Conservation (phyloP, 2,797 vertebrate species). For the Neosilurus mollespiculum region DNA sequence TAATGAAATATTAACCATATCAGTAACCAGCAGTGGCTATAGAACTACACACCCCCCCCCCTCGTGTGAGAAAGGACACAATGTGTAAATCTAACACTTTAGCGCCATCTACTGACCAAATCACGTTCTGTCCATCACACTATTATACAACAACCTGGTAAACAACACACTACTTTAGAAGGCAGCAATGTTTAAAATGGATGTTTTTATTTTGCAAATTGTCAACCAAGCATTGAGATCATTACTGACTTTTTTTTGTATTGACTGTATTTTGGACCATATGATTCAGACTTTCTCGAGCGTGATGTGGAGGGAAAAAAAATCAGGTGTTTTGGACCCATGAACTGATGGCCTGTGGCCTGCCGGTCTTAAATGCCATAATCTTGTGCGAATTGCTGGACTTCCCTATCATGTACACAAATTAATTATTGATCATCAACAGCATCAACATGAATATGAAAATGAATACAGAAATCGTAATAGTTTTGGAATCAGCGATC, state of each 20-base stretch:
- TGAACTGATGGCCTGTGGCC: too few relatives aligned
- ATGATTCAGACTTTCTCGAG: too few relatives aligned
- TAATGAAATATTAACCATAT: not conserved
- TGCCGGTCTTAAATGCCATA: too few relatives aligned
- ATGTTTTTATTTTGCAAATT: not conserved
- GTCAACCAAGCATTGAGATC: not conserved
- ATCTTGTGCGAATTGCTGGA: too few relatives aligned
- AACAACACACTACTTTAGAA: not conserved
- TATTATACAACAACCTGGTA: not conserved
- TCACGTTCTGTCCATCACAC: not conserved
- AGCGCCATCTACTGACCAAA: constrained; percentile 13
- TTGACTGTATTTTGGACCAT: not conserved
- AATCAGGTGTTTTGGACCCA: too few relatives aligned
- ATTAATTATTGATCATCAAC: too few relatives aligned
- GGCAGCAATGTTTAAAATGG: not conserved
- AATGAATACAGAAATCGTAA: too few relatives aligned
- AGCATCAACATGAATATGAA: too few relatives aligned
- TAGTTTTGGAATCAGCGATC: too few relatives aligned
- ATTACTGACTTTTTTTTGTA: not conserved
- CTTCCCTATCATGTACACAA: too few relatives aligned
- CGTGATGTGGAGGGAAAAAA: too few relatives aligned
- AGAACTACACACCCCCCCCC: not conserved
- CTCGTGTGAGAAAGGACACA: too few relatives aligned
- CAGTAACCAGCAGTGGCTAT: not conserved
- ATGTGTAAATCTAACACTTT: not conserved